Percentiles rank a stretch among this genome's conserved stretches.
Conservation (phyloP, 2,113 vertebrate species). For the Okapia johnstoni region DNA sequence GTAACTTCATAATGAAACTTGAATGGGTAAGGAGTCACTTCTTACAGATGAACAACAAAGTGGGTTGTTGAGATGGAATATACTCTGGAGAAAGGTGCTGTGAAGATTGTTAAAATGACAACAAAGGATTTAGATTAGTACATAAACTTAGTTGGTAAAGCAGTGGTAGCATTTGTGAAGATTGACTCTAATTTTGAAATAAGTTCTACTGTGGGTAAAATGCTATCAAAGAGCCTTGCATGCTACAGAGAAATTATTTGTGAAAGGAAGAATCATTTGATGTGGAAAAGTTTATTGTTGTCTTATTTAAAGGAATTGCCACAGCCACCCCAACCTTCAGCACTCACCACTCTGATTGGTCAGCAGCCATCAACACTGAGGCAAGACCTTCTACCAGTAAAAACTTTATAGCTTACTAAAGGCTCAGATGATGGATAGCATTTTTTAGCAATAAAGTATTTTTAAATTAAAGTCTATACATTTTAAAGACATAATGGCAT, state of each 20-base stretch:
- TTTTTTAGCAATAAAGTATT: neutral
- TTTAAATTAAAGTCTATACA: neutral
- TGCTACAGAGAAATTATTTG: neutral
- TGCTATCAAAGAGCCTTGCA: neutral
- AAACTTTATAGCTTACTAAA: neutral
- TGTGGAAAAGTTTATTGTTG: neutral
- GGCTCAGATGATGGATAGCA: neutral
- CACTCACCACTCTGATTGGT: neutral
- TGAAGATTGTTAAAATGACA: neutral
- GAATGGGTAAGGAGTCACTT: neutral
- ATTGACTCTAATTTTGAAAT: neutral
- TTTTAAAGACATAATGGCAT: neutral
- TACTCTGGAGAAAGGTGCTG: neutral
- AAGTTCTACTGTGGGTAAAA: neutral
- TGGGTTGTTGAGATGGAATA: neutral
- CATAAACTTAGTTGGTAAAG: neutral
- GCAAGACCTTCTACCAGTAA: neutral
- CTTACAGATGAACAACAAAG: neutral
- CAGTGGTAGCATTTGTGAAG: neutral
- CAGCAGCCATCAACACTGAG: neutral
- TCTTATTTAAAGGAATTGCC: neutral
- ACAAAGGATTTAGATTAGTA: neutral
- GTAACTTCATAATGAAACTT: neutral
- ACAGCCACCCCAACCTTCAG: neutral
- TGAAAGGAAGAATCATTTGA: neutral